Conservation (phyloP, 1,140 invertebrate genomes). For the Choristoneura fumiferana region DNA sequence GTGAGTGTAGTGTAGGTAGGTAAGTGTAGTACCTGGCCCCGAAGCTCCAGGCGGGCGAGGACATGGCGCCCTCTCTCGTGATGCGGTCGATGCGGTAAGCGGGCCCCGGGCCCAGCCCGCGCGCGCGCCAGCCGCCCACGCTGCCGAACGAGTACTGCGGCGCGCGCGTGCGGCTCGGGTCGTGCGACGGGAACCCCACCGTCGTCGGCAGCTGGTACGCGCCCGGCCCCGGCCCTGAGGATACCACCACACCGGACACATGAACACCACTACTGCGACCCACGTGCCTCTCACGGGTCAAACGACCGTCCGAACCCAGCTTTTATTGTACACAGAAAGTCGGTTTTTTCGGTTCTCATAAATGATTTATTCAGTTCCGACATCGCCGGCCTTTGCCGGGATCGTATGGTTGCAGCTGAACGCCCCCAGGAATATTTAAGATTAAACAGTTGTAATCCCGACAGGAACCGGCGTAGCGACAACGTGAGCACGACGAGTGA, state of each 20-base stretch:
- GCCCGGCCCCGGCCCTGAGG: constrained; percentile 80
- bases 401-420: too few species aligned
- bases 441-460: too few species aligned
- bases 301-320: too few species aligned
- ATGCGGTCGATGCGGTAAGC: constrained; percentile 71
- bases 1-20: too few species aligned
- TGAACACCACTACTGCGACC: constrained; percentile 9
- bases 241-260: background rate
- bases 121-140: constrained; percentile 38
- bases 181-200: constrained; percentile 79
- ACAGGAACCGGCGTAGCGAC: too few species aligned
- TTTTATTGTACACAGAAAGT: too few species aligned
- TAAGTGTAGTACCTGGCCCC: constrained; percentile 61
- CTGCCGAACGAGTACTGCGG: constrained; percentile 81
- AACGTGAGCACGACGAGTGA: too few species aligned
- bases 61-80: constrained; percentile 69
- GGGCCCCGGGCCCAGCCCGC: constrained; percentile 72
- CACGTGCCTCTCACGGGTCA: background rate
- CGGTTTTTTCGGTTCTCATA: too few species aligned
- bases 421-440: too few species aligned
- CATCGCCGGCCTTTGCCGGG: too few species aligned
- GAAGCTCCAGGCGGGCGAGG: constrained; percentile 76
- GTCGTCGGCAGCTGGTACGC: constrained; percentile 80
- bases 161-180: constrained; percentile 78
- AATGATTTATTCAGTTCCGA: too few species aligned